These are phyloP conservation scores for Cheilosia vulpina DNA, from an alignment of 2,888 invertebrate species.

Conservation along the genomic window DNA sequence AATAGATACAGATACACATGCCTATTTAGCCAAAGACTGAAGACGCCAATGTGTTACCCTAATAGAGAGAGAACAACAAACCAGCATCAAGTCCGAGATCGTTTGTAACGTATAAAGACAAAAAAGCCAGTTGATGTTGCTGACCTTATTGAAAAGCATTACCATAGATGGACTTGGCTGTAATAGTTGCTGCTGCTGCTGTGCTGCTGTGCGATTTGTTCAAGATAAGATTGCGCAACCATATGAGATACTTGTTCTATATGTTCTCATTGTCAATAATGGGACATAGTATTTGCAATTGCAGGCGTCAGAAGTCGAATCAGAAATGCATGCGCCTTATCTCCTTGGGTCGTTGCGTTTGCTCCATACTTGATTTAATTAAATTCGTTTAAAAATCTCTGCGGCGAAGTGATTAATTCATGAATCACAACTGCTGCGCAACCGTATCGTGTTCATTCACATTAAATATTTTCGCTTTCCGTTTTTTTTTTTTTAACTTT, in stretches of 20 bases:
- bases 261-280: conserved; percentile 50
- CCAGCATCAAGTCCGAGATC: conserved; percentile 10
- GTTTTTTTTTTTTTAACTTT: conserved; percentile 75
- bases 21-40: conserved; percentile 33
- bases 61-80: conserved; percentile 38
- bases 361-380: conserved; percentile 39
- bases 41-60: conserved; percentile 63
- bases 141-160: conserved; percentile 74
- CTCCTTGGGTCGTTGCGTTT: conserved; percentile 5
- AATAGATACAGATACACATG: conserved; percentile 8
- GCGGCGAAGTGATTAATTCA: conserved; percentile 30
- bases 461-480: conserved; percentile 51
- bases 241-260: conserved; percentile 62
- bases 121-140: conserved; percentile 58
- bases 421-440: conserved; percentile 45
- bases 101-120: conserved; percentile 48
- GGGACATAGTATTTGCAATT: conserved; percentile 23
- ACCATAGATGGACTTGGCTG: conserved; percentile 68
- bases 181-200: conserved; percentile 45
- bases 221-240: conserved; percentile 72
- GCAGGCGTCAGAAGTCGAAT: conserved; percentile 44
- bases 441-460: conserved; percentile 8
- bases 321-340: conserved; percentile 33
- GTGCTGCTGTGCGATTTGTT: conserved; percentile 43
- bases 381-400: conserved; percentile 18